Evolutionary conservation across 2,888 invertebrate genomes (phyloP).

Genomic region (Hyposoter dolosus): DNA sequence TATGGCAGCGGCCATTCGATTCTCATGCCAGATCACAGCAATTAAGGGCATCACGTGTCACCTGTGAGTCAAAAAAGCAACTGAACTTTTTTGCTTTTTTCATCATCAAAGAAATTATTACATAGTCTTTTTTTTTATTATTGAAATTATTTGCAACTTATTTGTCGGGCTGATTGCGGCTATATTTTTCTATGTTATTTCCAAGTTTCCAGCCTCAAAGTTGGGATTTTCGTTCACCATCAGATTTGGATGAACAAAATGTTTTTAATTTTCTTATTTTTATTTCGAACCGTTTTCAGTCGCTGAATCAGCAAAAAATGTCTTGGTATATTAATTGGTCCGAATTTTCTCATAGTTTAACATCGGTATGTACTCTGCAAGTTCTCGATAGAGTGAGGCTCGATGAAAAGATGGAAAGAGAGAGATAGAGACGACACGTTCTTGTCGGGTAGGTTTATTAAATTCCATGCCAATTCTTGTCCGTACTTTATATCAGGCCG

Average conservation of each 20-base stretch:
- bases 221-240: no score
- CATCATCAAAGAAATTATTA: no score
- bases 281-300: conserved; percentile 18
- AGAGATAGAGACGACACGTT: conserved; percentile 49
- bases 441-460: conserved; percentile 60
- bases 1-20: no score
- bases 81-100: no score
- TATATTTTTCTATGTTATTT: no score
- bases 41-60: no score
- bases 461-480: conserved; percentile 63
- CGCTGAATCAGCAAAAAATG: background rate
- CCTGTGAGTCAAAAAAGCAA: no score
- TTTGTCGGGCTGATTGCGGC: no score
- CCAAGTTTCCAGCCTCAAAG: no score
- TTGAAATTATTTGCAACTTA: no score
- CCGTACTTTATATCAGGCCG: conserved; percentile 40
- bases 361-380: conserved; percentile 57
- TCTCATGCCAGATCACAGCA: no score
- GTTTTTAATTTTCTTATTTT: background rate
- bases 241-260: background rate
- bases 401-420: conserved; percentile 27
- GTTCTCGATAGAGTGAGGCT: conserved; percentile 55
- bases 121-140: no score
- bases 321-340: conserved; percentile 48
- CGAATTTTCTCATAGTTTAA: conserved; percentile 21